Evolutionary conservation across 2,888 invertebrate species (phyloP), one percentile per base, ranked within the genome.

Genomic region (Andrena minutula): DNA sequence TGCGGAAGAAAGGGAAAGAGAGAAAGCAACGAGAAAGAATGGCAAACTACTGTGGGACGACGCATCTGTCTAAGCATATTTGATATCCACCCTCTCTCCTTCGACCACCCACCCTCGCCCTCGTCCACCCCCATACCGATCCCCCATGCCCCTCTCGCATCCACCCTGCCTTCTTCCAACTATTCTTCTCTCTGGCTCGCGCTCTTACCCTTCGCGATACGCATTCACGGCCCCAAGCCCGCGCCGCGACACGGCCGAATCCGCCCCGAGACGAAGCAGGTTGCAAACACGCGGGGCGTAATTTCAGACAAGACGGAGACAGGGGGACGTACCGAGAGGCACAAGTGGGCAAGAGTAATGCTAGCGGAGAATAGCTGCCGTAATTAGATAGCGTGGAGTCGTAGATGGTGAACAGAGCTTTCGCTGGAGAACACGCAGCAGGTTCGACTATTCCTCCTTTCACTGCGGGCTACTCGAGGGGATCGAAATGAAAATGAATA

Each of bases 51-150:
- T 92, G 93, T 93, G 93, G 91, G 92, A 93, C 90, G 87, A 90
- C 90, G 91, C 93, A 93, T 93, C 93, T 93, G 93, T 90, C 92
- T 89, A 75, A 89, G 93, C 92, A 93, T 93, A 93, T 93, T 93
- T 93, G 90, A 93, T 93, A 90, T 88, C 89, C 85, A 83, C 75
- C 82, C 86, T 80, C 81, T 79, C 79, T 68, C 35, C 80, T 71
- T 68, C 76, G 75, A 32, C 68, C 71, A 32, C 64, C 78, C 4
- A 10, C 10, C 47, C 23, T 26, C 56, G 23, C 10, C 23, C 8
- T 23, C 53, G 12, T 16, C 4, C 41, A 1, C 41, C 41, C 41
- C 41, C 41, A 41, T 41, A 41, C 53, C 53, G 20, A 35, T 75
- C 64, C 35, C 63, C 58, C 60, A 61, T 30, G 23, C 70, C 58